A percentile compares a stretch with the other conserved stretches of the same genome.
These are phyloP conservation scores for Pavo muticus DNA, from an alignment of 2,113 vertebrate genomes.

Conservation along the genomic window DNA sequence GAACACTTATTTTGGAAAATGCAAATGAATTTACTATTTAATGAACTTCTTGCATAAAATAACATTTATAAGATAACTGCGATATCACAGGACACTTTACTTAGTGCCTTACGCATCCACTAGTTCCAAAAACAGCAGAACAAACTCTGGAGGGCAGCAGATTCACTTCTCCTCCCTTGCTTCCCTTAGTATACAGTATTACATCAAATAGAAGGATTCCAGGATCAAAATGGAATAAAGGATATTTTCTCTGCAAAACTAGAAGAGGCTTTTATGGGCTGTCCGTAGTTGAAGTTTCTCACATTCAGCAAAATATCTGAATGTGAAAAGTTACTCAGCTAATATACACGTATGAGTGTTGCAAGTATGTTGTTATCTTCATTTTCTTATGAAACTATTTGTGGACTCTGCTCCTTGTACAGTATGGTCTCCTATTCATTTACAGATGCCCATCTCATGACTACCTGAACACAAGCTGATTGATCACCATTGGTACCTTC, in stretches of 20 bases:
- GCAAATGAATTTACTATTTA: neutral
- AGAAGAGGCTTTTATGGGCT: neutral
- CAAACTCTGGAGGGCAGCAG: neutral
- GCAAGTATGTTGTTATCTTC: neutral
- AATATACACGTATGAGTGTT: neutral
- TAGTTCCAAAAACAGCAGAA: neutral
- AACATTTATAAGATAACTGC: neutral
- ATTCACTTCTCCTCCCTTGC: neutral
- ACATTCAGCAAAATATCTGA: neutral
- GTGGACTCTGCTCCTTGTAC: neutral
- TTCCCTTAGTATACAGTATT: neutral
- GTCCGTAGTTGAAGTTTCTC: neutral
- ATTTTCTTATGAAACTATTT: neutral
- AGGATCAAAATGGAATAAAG: neutral
- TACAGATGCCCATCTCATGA: neutral
- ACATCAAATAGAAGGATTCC: neutral
- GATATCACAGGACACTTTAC: neutral
- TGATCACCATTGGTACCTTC: neutral
- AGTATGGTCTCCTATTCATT: neutral
- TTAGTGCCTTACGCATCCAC: neutral
- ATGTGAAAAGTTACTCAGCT: neutral
- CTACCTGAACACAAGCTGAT: neutral
- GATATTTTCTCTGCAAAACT: neutral
- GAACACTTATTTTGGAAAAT: neutral
- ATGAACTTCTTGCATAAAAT: neutral